Base-by-base conservation (phyloP, 1,140 invertebrate species). In the Oryctes rhinoceros region DNA sequence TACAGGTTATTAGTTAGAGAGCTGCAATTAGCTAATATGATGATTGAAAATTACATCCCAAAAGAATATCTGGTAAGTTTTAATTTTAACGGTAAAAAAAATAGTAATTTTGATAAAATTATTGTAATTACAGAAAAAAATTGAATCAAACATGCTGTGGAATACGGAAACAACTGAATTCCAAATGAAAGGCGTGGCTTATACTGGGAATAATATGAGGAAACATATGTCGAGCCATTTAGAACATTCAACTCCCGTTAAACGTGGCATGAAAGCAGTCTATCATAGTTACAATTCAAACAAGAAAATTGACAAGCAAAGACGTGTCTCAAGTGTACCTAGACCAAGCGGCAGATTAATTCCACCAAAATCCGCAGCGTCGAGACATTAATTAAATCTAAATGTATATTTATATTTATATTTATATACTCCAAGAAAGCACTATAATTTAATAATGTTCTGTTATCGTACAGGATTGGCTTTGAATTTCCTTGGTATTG, bases 81-180 rank as follows among this genome's bases (percentile, higher is more conserved):
- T 62, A 78, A 53, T 53, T 53, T 11, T 53, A 15, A 74, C 39
- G 49, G 39, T 4, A 13, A 15, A 44, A n/a, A 30, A 30, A 30
- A 30, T 30, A 76, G 11, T 44, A 15, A n/a, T 47, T 76, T 44
- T 44, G 7, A 74, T 5, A 37, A 74, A 48, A 15, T 78, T 78
- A 67, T 15, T 74, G 74, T 18, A 76, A 37, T 85, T 83, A 59
- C 82, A 97, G 93, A 94, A 95, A 79, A 92, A 98, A 88, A 96
- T 99, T 80, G 96, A 98, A 85, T 91, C 94, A 83, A 96, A 98
- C 87, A 96, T 97, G 15, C 93, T 95, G 84, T 99, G 97, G 97
- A 99, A 99, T 89, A 97, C 99, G 88, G 97, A 99, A 84, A 97
- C 98, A 74, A 98, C 97, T 18, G 98, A 99, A 88, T 99, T 98